Base-by-base conservation (phyloP, 2,888 invertebrate genomes). In the Nemoura dubitans region DNA sequence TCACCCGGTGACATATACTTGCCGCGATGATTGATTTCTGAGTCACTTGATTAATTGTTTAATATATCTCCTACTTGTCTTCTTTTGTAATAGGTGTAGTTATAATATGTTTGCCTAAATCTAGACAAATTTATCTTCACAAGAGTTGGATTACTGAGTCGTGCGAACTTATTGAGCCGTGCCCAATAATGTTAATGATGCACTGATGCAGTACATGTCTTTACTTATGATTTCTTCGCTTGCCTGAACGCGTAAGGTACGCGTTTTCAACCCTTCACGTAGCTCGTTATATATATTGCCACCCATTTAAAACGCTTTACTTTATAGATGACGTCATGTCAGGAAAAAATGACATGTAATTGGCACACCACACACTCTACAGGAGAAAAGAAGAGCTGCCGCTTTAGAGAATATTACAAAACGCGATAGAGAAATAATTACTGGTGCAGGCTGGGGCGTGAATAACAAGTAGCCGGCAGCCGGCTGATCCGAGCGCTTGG, bases 351-450 rank as follows among this genome's bases (percentile, higher is more conserved):
- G 1, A 59, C 14, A 59, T 59, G 59, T 59, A 59, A 59, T 59
- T 59, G 59, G 59, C 59, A 59, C 59, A 59, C 59, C 59, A 59
- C 14, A 59, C 59, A 59, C 59, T 59, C 59, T 21, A 1, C 16
- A 14, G 16, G 14, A 59, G 10, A 21, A 59, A 21, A 59, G 59
- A 59, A 59, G 59, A 59, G 59, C 59, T 59, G 3, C 3, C 5
- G 36, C 36, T 36, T 36, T 59, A 59, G 59, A 59, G 59, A 59
- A 59, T 59, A 59, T 59, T 10, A 59, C 59, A 59, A 59, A 59
- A 59, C 59, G 59, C 59, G 59, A 59, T 59, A 59, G 59, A 59
- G 59, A 59, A 59, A 59, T 59, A 59, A 59, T 59, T 59, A 59
- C 59, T 59, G 36, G 59, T 59, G 21, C 59, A 7, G 59, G 59